Evolutionary conservation across 2,113 vertebrate genomes (phyloP), one percentile per base, ranked within the genome.

Genomic region (Gymnarchus niloticus): DNA sequence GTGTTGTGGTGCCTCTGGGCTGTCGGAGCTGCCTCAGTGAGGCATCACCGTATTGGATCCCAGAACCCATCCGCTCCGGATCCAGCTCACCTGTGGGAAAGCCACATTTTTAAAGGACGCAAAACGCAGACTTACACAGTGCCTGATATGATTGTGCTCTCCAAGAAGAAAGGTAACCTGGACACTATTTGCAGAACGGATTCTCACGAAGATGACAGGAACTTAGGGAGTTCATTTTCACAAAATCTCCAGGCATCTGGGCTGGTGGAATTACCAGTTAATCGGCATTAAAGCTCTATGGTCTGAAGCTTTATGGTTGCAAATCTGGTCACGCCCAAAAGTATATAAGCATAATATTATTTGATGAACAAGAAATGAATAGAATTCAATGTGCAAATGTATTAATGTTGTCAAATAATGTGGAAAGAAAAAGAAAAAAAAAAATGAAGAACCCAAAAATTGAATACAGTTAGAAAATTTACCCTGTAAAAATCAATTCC

Each of bases 31-130:
- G 97, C 85, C 97, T 94, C 69, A 97, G 90, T 0, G 97, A 97
- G 0, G 96, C 94, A 0, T 97, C 97, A 0, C 97, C 97, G 0
- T 97, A 98, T 90, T 98, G 97, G 89, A 98, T 97, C 37, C 97
- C 97, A 0, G 97, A 98, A 61, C 97, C 97, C 97, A 98, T 98
- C 91, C 97, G 94, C 92, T 98, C 97, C 0, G 97, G 97, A 91
- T 98, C 97, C 14, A 98, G 91, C 89, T 98, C 97, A 0, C 97
- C 97, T 97, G 86, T 9, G 0, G 0, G 49, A 61, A 37, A 25
- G 56, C 19, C 78, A 10, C 12, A 21, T 41, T 17, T 23, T 6
- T 12, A 83, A 48, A 14, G 78, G 19, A 1, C 56, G 44, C 56
- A 23, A 8, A 57, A 51, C 46, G 28, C 56, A 1, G 52, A 54